A percentile compares a stretch with the other conserved stretches of the same genome.
Conservation (phyloP, 2,888 invertebrate genomes). For the Atherix ibis region DNA sequence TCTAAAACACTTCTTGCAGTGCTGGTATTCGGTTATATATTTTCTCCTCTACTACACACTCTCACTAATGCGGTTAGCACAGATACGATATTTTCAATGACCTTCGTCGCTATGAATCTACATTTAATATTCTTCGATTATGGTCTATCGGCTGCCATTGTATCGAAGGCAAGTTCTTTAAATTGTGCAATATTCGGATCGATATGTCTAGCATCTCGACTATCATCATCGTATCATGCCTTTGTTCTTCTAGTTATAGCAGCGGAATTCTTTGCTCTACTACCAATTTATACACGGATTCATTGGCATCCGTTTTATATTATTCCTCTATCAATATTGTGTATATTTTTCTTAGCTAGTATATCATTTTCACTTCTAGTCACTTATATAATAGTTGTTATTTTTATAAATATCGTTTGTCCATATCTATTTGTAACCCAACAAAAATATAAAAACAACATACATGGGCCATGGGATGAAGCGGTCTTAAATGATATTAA, state of each 20-base stretch:
- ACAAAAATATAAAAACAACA: slow-evolving; percentile 74
- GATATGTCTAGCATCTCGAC: slow-evolving; percentile 82
- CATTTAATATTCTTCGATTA: slow-evolving; percentile 91
- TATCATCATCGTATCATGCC: slow-evolving; percentile 72
- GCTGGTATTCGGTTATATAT: slow-evolving; percentile 67
- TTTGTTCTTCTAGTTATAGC: slow-evolving; percentile 81
- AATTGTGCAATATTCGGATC: slow-evolving; percentile 93
- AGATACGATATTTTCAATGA: slow-evolving; percentile 91
- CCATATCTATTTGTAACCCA: slow-evolving; percentile 60
- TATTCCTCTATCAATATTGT: slow-evolving; percentile 35
- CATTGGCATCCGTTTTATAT: slow-evolving; percentile 42
- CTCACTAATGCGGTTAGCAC: slow-evolving; percentile 93
- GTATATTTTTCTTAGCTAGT: slow-evolving; percentile 38
- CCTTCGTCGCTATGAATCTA: slow-evolving; percentile 69
- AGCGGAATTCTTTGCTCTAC: slow-evolving; percentile 74
- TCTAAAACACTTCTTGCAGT: slow-evolving; percentile 67
- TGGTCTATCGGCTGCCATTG: slow-evolving; percentile 65
- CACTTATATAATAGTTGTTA: slow-evolving; percentile 42
- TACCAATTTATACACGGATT: slow-evolving; percentile 60
- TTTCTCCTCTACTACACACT: slow-evolving; percentile 85
- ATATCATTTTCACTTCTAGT: slow-evolving; percentile 42
- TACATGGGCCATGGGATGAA: slow-evolving; percentile 97
- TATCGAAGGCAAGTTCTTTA: slow-evolving; percentile 80
- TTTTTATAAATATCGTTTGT: slow-evolving; percentile 54
- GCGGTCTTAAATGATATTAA: slow-evolving; percentile 52